Percentiles rank a stretch among this genome's conserved stretches.
phyloP scores from a whole-genome alignment of 2,113 vertebrate species.

The Xenopus borealis region DNA sequence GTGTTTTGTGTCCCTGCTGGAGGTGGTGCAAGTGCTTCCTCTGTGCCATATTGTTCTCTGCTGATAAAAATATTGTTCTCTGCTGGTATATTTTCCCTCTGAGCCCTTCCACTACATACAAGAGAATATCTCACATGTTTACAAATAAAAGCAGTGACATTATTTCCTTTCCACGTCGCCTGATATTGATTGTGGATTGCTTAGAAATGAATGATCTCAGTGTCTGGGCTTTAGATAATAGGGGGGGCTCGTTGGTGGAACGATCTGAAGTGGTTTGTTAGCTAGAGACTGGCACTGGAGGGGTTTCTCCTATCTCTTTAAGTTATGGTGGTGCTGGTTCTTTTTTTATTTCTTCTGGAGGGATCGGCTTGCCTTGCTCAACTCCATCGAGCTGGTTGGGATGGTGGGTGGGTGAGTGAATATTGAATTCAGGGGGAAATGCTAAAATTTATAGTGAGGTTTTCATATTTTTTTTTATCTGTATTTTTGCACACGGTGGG shows the following conservation, averaged over 20 bases:
- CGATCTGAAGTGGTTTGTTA: conserved; percentile 21
- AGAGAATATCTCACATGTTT: too few relatives aligned
- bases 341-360: conserved; percentile 56
- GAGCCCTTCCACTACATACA: neutral
- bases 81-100: neutral
- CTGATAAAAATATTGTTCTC: neutral
- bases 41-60: neutral
- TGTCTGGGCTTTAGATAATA: neutral
- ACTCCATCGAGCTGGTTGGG: conserved; percentile 50
- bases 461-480: conserved; percentile 38
- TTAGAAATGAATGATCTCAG: neutral
- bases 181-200: neutral
- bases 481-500: conserved; percentile 64
- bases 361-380: conserved; percentile 57
- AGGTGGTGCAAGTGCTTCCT: too few relatives aligned
- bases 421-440: neutral
- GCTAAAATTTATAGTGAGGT: conserved; percentile 13
- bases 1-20: too few relatives aligned
- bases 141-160: neutral
- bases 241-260: neutral
- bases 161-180: neutral
- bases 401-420: neutral
- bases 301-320: conserved; percentile 64
- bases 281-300: conserved; percentile 62
- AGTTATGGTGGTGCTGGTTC: conserved; percentile 66